These are phyloP conservation scores for Mirounga angustirostris DNA, from an alignment of 2,113 vertebrate genomes.

Conservation along the genomic window DNA sequence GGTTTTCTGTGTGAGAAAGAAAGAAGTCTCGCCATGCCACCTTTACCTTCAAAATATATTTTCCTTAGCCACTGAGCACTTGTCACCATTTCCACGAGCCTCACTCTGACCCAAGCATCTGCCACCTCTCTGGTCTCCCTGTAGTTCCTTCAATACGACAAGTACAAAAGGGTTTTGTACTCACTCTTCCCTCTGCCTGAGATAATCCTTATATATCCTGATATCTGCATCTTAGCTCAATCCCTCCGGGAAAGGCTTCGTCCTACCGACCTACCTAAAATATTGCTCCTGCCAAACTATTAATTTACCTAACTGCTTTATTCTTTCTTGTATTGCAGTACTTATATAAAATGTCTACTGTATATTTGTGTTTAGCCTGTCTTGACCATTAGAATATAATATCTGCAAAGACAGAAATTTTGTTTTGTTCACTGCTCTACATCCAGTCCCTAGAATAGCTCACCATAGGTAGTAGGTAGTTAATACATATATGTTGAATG, in stretches of 20 bases:
- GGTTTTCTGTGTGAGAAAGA: neutral
- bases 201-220: fast-evolving
- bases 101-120: neutral
- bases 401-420: neutral
- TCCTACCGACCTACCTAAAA: neutral
- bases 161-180: fast-evolving
- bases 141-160: fast-evolving
- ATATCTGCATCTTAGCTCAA: fast-evolving
- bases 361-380: neutral
- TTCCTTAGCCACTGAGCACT: neutral
- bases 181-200: fast-evolving
- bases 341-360: neutral
- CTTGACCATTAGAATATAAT: neutral
- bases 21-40: neutral
- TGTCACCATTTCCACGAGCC: neutral
- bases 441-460: neutral
- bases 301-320: neutral
- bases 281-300: neutral
- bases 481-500: fast-evolving
- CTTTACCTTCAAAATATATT: neutral
- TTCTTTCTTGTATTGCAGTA: neutral
- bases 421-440: neutral
- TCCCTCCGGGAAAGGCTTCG: neutral
- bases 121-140: fast-evolving
- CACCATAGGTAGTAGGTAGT: fast-evolving